Percentiles rank a stretch among this genome's conserved stretches.
Conservation (phyloP, 1,140 invertebrate species). For the Rhagoletis pomonella region DNA sequence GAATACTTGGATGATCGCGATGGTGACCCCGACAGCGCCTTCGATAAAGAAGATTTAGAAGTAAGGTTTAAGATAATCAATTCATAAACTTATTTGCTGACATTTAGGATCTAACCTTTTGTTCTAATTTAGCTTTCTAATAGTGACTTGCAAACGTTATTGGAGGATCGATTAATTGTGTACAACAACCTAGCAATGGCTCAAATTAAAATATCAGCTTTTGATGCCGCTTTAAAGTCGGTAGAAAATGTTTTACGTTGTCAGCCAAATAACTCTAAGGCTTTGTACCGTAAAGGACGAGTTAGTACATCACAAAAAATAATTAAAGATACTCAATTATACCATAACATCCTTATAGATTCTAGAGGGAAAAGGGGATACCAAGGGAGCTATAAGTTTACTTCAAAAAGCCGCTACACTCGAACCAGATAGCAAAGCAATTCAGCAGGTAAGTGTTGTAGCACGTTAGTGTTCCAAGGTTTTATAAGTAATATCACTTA, state of each 20-base stretch:
- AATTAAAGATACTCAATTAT: not conserved
- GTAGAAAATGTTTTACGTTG: slow-evolving; percentile 86
- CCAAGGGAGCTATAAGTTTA: slow-evolving; percentile 77
- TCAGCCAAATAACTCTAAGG: slow-evolving; percentile 92
- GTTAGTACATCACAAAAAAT: slow-evolving; percentile 62
- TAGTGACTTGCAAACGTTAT: slow-evolving; percentile 77
- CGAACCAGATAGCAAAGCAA: slow-evolving; percentile 77
- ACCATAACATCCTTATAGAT: slow-evolving; percentile 74
- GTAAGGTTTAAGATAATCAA: slow-evolving; percentile 57
- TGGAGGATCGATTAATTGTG: slow-evolving; percentile 87
- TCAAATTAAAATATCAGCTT: slow-evolving; percentile 89
- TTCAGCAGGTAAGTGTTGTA: slow-evolving; percentile 69
- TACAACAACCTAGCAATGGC: slow-evolving; percentile 93
- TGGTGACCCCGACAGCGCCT: slow-evolving; percentile 74
- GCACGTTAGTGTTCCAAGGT: no score
- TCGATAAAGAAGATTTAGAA: slow-evolving; percentile 69
- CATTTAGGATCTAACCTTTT: slow-evolving; percentile 12
- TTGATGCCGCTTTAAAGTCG: slow-evolving; percentile 86
- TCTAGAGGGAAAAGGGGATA: slow-evolving; percentile 78
- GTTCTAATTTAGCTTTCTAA: slow-evolving; percentile 73
- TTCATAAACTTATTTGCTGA: not conserved
- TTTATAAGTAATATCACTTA: no score
- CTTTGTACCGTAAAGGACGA: slow-evolving; percentile 90
- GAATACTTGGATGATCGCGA: slow-evolving; percentile 86
- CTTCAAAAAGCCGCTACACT: slow-evolving; percentile 78